Evolutionary conservation across 2,797 vertebrate species (phyloP).

Genomic region (Alauda arvensis): DNA sequence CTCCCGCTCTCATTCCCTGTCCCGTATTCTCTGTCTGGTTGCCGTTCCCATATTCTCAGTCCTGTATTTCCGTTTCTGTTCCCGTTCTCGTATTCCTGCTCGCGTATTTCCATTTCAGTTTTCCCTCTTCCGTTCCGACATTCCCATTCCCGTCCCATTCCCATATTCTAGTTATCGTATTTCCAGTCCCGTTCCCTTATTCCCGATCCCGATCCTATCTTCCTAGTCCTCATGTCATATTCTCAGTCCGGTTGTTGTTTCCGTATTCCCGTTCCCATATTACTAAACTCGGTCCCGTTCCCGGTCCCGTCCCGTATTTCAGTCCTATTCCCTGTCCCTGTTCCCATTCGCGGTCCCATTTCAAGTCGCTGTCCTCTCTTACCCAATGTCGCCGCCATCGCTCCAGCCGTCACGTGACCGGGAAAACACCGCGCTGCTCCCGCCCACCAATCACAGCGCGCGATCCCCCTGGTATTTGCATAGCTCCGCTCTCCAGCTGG

Average conservation of each 20-base stretch:
- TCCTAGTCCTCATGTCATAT: not conserved
- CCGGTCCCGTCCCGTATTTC: no score
- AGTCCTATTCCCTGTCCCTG: not conserved
- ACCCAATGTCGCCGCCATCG: not conserved
- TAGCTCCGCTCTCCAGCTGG: accelerated
- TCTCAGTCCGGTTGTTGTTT: not conserved
- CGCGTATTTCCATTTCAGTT: no score
- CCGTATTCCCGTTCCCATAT: not conserved
- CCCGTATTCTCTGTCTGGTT: no score
- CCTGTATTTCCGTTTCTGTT: not conserved
- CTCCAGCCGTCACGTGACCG: not conserved
- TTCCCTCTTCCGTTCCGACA: not conserved
- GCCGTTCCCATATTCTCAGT: no score
- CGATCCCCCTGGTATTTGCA: not conserved
- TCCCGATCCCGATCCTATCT: not conserved
- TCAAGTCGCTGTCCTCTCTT: not conserved
- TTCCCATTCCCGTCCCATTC: not conserved
- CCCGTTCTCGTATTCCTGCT: not conserved
- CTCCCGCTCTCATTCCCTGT: no score
- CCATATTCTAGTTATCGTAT: not conserved
- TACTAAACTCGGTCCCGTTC: no score
- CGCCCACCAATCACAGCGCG: not conserved
- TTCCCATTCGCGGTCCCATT: not conserved
- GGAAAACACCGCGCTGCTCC: not conserved
- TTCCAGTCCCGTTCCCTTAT: not conserved